phyloP scores from a whole-genome alignment of 2,113 vertebrate genomes.

The Nanger granti region DNA sequence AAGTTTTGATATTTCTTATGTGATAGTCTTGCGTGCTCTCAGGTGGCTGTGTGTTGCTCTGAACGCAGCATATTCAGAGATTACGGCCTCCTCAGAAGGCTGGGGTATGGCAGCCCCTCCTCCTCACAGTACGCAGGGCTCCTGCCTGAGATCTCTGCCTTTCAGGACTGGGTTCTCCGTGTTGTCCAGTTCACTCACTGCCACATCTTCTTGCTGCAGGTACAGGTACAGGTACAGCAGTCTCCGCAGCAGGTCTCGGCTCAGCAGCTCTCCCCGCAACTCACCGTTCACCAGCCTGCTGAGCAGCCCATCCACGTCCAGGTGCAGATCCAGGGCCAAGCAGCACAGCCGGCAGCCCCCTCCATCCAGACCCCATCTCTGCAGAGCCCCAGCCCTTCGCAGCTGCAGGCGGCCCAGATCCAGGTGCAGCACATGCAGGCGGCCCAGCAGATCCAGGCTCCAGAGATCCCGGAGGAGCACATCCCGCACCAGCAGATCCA shows the following conservation, averaged over 20 bases:
- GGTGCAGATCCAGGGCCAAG: constrained; percentile 96
- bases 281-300: constrained; percentile 88
- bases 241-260: constrained; percentile 83
- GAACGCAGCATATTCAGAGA: not conserved
- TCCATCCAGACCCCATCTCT: constrained; percentile 83
- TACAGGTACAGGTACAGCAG: constrained; percentile 87
- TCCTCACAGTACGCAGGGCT: not conserved
- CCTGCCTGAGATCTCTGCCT: not conserved
- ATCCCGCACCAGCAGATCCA: constrained; percentile 97
- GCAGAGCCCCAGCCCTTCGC: constrained; percentile 86
- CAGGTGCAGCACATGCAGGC: constrained; percentile 85
- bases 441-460: constrained; percentile 90
- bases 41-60: not conserved
- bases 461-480: constrained; percentile 94
- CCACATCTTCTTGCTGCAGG: constrained; percentile 72
- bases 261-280: constrained; percentile 93
- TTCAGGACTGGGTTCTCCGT: not conserved
- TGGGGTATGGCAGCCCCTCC: not conserved
- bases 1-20: not conserved
- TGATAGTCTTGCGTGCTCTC: not conserved
- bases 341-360: constrained; percentile 84
- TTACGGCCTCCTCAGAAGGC: not conserved
- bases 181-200: constrained; percentile 53
- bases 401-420: constrained; percentile 90
- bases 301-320: constrained; percentile 97